Evolutionary conservation across 2,113 vertebrate species (phyloP).

Genomic region (Petroica traversi): DNA sequence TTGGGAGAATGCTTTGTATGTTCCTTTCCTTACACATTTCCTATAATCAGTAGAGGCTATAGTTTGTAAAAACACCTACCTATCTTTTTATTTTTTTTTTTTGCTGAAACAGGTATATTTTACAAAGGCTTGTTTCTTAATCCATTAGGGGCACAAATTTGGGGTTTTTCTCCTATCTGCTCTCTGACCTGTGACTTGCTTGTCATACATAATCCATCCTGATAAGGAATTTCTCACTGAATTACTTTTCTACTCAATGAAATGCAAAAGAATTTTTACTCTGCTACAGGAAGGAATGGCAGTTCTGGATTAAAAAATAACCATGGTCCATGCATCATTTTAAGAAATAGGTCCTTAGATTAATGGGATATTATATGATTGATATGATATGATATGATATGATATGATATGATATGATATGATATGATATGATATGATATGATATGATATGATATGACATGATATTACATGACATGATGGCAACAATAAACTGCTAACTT

Average conservation of each 20-base stretch:
- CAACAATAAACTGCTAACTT: not conserved
- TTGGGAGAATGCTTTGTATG: not conserved
- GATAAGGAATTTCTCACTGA: not conserved
- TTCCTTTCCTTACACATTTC: not conserved
- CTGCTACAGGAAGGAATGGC: not conserved
- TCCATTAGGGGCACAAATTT: rapidly evolving
- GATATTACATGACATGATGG: not conserved
- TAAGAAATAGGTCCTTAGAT: not conserved
- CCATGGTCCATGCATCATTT: not conserved
- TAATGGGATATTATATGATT: not conserved
- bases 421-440: not conserved
- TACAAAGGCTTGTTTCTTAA: not conserved
- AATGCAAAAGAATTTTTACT: not conserved
- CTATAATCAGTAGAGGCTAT: not conserved
- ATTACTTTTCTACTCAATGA: not conserved
- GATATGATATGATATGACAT: too few species aligned
- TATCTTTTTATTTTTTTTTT: too few species aligned
- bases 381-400: not conserved
- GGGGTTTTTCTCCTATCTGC: rapidly evolving
- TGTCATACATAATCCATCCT: not conserved
- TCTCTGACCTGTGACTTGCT: not conserved
- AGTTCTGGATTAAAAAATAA: not conserved
- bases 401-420: not conserved
- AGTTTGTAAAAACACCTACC: not conserved
- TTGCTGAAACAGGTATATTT: not conserved